Conservation (phyloP, 2,888 invertebrate species). For the Trichacis sp. region DNA sequence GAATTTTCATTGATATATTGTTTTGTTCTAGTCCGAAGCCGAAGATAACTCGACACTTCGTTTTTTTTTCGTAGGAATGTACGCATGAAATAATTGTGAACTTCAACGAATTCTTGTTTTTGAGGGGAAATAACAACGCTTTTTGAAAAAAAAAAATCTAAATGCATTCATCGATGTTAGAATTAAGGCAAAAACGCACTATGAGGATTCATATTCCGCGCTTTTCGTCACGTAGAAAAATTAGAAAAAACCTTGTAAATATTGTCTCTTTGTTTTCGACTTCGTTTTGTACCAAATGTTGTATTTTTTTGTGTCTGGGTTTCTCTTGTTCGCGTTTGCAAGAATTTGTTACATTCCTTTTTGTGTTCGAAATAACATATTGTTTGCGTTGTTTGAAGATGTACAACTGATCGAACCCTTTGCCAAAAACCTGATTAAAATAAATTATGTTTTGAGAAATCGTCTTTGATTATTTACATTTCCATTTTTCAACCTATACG, state of each 20-base stretch:
- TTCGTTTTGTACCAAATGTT: too few relatives aligned
- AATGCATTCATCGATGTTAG: conserved; percentile 39
- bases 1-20: too few relatives aligned
- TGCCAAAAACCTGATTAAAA: not conserved
- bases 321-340: too few relatives aligned
- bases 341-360: too few relatives aligned
- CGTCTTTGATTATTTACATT: too few relatives aligned
- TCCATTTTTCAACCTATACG: too few relatives aligned
- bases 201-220: not conserved
- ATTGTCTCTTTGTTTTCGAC: too few relatives aligned
- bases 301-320: too few relatives aligned
- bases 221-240: not conserved
- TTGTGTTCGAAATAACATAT: too few relatives aligned
- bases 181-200: conserved; percentile 23
- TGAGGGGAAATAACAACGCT: conserved; percentile 30
- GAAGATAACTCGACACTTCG: not conserved
- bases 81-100: not conserved
- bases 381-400: too few relatives aligned
- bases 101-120: not conserved
- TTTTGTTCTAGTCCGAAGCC: not conserved
- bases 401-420: not conserved
- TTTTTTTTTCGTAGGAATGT: not conserved
- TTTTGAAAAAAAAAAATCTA: conserved; percentile 24
- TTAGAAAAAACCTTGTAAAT: not conserved
- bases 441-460: too few relatives aligned